Base-by-base conservation (phyloP, 2,113 vertebrate species). In the Hydropotes inermis region DNA sequence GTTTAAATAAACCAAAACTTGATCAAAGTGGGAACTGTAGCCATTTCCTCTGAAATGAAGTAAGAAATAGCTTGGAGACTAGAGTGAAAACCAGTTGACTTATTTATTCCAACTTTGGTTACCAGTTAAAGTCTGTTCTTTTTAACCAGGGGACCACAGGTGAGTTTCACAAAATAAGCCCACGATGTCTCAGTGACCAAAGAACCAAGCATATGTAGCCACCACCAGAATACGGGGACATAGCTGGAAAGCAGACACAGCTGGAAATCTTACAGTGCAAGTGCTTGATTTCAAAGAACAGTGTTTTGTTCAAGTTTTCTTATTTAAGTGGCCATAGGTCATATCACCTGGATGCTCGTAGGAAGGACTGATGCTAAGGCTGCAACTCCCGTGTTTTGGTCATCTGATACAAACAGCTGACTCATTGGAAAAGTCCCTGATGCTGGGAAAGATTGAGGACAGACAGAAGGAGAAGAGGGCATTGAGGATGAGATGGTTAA, bases 131-230 rank as follows among this genome's bases (percentile, higher is more conserved):
- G 78, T 45, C 33, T 47, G 17, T 58, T 54, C 28, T 84, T 92
- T 87, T 57, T 52, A 16, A 58, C 28, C 79, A 54, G n/a, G 19
- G 64, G 9, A 91, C 45, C 78, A 55, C 19, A 57, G 78, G 45
- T 93, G 45, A 89, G 91, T 92, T 96, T 94, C 76, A 76, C 28
- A 87, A 94, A 89, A 91, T 79, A 89, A 96, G 13, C 58, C 50
- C 67, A 93, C 67, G 61, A 83, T 74, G 43, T 52, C 67, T 89
- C 79, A 85, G 50, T 92, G 82, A 87, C 70, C 43, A 23, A 82
- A 78, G 74, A 70, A 83, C n/a, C 28, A 61, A 94, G 25, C 9
- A 21, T 23, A 54, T 36, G 6, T 33, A 54, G 28, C 45, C 7
- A 28, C 50, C 58, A 50, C 45, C 76, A 93, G 76, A 27, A 47